Base-by-base conservation (phyloP, 1,140 invertebrate species). In the Lasaia peninsularis region DNA sequence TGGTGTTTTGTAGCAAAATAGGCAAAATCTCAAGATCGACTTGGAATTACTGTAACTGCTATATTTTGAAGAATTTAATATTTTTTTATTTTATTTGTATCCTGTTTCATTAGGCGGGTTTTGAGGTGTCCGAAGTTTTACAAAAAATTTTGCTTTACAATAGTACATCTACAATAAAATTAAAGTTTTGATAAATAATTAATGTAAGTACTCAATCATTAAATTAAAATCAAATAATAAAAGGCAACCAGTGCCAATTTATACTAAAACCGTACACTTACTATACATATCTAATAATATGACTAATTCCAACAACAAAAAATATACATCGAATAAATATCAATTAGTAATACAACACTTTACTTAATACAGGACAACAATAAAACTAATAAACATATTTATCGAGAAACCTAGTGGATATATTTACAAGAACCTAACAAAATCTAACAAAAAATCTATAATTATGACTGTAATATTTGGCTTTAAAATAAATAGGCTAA, bases 381-480 rank as follows among this genome's bases (percentile, higher is more conserved):
- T 86, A 86, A 88, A 83, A 88, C 83, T 88, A 84, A 73, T 67
- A 71, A 68, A 21, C 28, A 56, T 71, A 71, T 75, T 71, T 65
- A 71, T 68, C 63, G 74, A 75, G 57, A 80, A 80, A 68, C 66
- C 77, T 77, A 84, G 86, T 80, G 71, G 67, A 69, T 76, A 63
- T 88, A 88, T 86, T 80, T 88, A 88, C 83, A 86, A 75, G 62
- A 88, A 86, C 79, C 77, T 85, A 86, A 79, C 18, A 80, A 78
- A 65, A 75, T 60, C 75, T 82, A 85, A 77, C 65, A 83, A 82
- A 79, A n/a, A 78, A 76, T 75, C 78, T 84, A 64, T 59, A 68
- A 68, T 63, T 88, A 88, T 88, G 85, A 88, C 85, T 88, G 76
- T 88, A 88, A 78, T 88, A 86, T 88, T 88, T 88, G 85, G 85